Conservation (phyloP, 2,888 invertebrate genomes). For the Eudemis profundana region DNA sequence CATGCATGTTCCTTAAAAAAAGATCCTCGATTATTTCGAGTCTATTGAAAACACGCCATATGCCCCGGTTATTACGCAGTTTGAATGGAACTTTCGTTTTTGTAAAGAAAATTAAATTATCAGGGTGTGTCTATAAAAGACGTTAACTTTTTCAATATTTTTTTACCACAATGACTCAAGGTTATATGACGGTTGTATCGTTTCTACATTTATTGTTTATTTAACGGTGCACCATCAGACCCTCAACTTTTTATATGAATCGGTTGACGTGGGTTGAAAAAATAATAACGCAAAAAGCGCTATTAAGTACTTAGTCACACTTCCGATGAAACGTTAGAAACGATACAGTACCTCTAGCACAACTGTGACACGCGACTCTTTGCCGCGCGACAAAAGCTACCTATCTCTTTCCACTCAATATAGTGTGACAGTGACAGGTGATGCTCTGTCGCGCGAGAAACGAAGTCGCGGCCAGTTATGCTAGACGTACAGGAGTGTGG, state of each 20-base stretch:
- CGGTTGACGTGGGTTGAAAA: constrained; percentile 54
- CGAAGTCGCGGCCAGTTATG: too few relatives aligned
- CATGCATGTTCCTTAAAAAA: constrained; percentile 40
- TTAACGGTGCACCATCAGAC: constrained; percentile 55
- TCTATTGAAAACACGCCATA: constrained; percentile 69
- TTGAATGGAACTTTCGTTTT: constrained; percentile 66
- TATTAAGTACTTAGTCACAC: constrained; percentile 39
- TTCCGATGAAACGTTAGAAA: constrained; percentile 28
- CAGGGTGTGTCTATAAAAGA: constrained; percentile 58
- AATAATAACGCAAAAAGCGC: constrained; percentile 49
- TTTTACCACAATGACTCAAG: constrained; percentile 52
- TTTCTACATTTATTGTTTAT: constrained; percentile 64
- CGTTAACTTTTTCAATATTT: constrained; percentile 57
- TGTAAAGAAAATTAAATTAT: constrained; percentile 71
- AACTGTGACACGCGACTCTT: constrained; percentile 20
- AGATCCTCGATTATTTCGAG: constrained; percentile 53
- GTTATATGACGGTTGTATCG: constrained; percentile 50
- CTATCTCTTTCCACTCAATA: too few relatives aligned
- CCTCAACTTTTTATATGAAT: constrained; percentile 52
- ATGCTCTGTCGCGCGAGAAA: too few relatives aligned
- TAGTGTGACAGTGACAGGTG: too few relatives aligned
- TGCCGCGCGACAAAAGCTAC: too few relatives aligned
- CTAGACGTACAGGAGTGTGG: too few relatives aligned
- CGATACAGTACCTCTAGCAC: constrained; percentile 22
- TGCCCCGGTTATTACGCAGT: constrained; percentile 66